Evolutionary conservation across 2,797 vertebrate species (phyloP), one percentile per base, ranked within the genome.

Genomic region (Gallinago solitaria): DNA sequence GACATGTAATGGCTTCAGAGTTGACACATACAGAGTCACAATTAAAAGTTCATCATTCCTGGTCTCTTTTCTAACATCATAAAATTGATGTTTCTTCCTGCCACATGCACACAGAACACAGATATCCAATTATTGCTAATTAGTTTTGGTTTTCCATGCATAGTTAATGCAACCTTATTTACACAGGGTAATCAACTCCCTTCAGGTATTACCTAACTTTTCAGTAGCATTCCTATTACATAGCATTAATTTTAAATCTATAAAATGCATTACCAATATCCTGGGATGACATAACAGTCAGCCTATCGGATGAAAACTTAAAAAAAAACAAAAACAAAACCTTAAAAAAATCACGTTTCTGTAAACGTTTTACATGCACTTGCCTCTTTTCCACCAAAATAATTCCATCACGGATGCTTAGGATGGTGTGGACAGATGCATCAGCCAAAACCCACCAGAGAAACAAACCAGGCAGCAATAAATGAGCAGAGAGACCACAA

Each of bases 91-190:
- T 81, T 93, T 73, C 50, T 82, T 86, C 81, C 57, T 69, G 16
- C 54, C 59, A 51, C 11, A 21, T 30, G 21, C 67, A 67, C 0
- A 0, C 41, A 78, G 80, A 84, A 56, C 70, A 68, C 39, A 82
- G 33, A 67, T 79, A 74, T 25, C 35, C 70, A 80, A 59, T 64
- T 82, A 89, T 21, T 83, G 41, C 19, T 73, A 81, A 78, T 63
- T 76, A 51, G 15, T 54, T 95, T 88, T 53, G 41, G 16, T 69
- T 90, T 71, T 81, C 37, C 61, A 57, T 71, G 47, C 47, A 65
- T 65, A 76, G 43, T 76, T 82, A 88, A 87, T 69, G 50, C 35
- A 92, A 88, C 39, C 27, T 84, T 86, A 88, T 87, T 91, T 88
- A 75, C 68, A 57, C 21, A 86, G 70, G 75, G 39, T 51, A 87